Percentiles rank a stretch among this genome's conserved stretches.
These are phyloP conservation scores for Acropternis orthonyx DNA, from an alignment of 2,797 vertebrate genomes.

Conservation along the genomic window DNA sequence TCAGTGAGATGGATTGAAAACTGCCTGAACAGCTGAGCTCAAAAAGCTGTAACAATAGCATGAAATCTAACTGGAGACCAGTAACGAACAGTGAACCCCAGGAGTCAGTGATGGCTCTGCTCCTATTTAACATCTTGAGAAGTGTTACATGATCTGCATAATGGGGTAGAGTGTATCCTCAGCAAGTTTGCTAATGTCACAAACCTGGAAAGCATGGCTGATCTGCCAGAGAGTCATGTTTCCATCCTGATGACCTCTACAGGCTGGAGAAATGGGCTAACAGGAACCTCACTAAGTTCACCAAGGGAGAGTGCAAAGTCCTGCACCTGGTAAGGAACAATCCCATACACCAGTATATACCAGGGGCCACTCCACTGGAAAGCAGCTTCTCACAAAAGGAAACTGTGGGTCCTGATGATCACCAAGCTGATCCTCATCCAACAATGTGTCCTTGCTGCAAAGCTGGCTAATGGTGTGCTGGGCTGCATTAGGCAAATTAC, in stretches of 20 bases:
- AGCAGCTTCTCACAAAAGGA: background rate
- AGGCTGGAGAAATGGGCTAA: background rate
- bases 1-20: background rate
- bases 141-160: background rate
- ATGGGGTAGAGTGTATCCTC: background rate
- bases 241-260: too few species aligned
- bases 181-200: background rate
- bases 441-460: background rate
- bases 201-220: background rate
- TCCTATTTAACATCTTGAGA: background rate
- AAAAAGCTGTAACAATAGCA: background rate
- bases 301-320: background rate
- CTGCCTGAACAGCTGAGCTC: background rate
- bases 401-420: background rate
- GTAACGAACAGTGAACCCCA: background rate
- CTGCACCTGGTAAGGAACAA: background rate
- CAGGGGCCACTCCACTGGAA: background rate
- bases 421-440: background rate
- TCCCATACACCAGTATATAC: background rate
- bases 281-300: background rate
- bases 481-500: background rate
- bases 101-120: background rate
- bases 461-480: background rate
- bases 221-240: background rate
- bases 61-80: background rate